Conservation (phyloP, 2,888 invertebrate species). For the Ferrisia virgata region DNA sequence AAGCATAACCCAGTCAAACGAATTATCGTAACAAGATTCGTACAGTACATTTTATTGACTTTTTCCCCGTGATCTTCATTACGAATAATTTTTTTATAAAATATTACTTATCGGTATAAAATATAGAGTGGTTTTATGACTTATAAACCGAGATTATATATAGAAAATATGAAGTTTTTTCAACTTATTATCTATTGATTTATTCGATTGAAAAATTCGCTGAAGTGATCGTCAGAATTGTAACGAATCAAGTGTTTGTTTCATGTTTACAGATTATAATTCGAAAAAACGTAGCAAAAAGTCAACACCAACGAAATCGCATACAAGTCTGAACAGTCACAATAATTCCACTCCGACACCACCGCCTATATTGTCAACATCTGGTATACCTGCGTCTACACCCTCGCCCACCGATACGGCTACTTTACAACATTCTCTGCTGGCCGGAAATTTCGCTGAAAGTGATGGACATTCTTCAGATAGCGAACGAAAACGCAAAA, state of each 20-base stretch:
- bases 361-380: conserved; percentile 27
- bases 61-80: not conserved
- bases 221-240: too few relatives aligned
- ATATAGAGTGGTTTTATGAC: too few relatives aligned
- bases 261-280: conserved; percentile 37
- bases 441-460: conserved; percentile 43
- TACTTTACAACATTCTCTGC: not conserved
- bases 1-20: not conserved
- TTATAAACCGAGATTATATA: not conserved
- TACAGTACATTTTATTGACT: not conserved
- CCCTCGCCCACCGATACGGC: conserved; percentile 35
- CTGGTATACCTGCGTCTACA: conserved; percentile 33
- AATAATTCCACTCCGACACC: not conserved
- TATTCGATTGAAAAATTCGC: not conserved
- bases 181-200: not conserved
- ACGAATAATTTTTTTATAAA: not conserved
- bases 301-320: conserved; percentile 29
- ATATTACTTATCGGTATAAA: too few relatives aligned
- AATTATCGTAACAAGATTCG: conserved; percentile 2
- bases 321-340: conserved; percentile 23
- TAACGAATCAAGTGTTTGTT: not conserved
- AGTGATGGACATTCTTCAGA: conserved; percentile 50
- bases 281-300: conserved; percentile 38
- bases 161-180: not conserved
- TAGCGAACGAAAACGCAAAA: conserved; percentile 67